Conservation (phyloP, 2,797 vertebrate genomes). For the Phataginus tetradactyla region DNA sequence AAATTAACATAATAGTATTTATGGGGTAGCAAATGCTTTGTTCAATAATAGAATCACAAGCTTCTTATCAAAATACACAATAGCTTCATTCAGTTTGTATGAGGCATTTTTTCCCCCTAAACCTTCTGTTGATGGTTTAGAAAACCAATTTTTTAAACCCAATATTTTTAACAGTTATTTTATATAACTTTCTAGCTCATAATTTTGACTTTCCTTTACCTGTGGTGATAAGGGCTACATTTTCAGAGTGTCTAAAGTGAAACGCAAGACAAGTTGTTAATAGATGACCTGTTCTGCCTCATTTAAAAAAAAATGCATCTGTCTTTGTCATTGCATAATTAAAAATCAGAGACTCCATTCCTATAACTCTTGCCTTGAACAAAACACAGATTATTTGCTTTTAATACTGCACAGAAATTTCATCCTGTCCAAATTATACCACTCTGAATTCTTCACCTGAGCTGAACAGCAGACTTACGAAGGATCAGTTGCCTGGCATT, state of each 20-base stretch:
- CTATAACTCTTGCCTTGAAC: conserved; percentile 79
- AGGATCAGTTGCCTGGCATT: conserved; percentile 84
- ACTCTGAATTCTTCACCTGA: conserved; percentile 85
- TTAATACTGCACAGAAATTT: conserved; percentile 85
- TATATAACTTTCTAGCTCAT: conserved; percentile 55
- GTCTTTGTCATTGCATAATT: conserved; percentile 71
- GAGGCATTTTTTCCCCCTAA: conserved; percentile 43
- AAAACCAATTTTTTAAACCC: conserved; percentile 70
- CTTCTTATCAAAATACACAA: conserved; percentile 48
- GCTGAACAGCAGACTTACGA: conserved; percentile 82
- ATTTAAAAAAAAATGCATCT: conserved; percentile 45
- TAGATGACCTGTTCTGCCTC: conserved; percentile 62
- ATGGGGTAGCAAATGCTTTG: not conserved
- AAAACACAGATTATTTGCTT: conserved; percentile 82
- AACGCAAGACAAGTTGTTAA: conserved; percentile 65
- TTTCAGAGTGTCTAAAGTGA: conserved; percentile 64
- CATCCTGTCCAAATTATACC: conserved; percentile 86
- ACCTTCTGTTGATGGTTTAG: conserved; percentile 43
- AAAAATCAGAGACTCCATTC: conserved; percentile 81
- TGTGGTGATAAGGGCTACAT: conserved; percentile 57
- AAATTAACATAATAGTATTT: conserved; percentile 56
- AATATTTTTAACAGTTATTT: conserved; percentile 45
- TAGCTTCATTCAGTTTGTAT: conserved; percentile 35
- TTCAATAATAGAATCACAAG: conserved; percentile 4
- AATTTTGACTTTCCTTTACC: conserved; percentile 67